phyloP scores from a whole-genome alignment of 2,888 invertebrate species.

The Reticulitermes lucifugus region DNA sequence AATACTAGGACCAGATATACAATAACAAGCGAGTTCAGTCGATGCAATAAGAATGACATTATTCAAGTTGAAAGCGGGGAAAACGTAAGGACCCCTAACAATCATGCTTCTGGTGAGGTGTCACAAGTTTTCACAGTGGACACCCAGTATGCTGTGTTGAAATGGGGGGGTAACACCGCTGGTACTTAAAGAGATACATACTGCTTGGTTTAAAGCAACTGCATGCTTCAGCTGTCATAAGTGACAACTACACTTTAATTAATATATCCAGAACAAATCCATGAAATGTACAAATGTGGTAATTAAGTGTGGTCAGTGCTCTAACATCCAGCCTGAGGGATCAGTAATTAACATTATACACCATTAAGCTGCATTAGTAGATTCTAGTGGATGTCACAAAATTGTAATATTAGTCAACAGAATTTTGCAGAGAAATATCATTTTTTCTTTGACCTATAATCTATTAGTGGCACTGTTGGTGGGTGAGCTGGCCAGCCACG shows the following conservation, averaged over 20 bases:
- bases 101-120: no score
- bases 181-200: neutral
- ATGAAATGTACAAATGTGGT: constrained; percentile 3
- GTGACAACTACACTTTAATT: neutral
- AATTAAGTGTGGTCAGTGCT: neutral
- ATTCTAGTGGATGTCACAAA: no score
- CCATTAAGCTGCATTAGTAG: no score
- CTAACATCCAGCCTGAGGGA: no score
- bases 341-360: no score
- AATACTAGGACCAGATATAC: neutral
- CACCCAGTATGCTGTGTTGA: neutral
- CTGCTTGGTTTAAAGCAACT: neutral
- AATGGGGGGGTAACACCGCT: neutral
- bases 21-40: neutral
- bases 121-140: constrained; percentile 10
- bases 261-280: neutral
- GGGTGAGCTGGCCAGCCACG: no score
- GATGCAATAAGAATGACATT: neutral
- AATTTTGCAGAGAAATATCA: no score
- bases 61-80: neutral
- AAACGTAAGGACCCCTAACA: neutral
- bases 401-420: no score
- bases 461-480: no score
- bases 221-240: neutral
- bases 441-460: no score